Evolutionary conservation across 2,888 invertebrate species (phyloP), one percentile per base, ranked within the genome.

Genomic region (Mesorhabditis belari): DNA sequence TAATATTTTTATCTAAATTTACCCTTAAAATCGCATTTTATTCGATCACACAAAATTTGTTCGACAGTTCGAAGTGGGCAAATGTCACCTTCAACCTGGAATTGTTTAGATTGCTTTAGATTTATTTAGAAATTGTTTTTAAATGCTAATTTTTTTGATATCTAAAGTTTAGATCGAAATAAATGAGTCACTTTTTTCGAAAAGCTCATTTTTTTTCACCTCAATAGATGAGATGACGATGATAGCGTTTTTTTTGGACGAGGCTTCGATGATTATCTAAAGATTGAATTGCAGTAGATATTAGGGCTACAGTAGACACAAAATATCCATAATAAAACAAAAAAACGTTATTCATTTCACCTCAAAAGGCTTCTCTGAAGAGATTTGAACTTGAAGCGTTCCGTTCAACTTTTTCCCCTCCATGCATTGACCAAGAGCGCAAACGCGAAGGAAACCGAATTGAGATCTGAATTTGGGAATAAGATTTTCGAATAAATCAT

Each of bases 41-140:
- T 50, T 25, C 70, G 68, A 53, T 73, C 69, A 54, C 79, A 79
- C 3, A 75, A 66, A n/a, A 77, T 70, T 58, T 76, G 71, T 51
- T 74, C 73, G 1, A 73, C 67, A 0, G 77, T 69, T 55, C 73
- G 65, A 27, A 79, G 58, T 0, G 71, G 69, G 58, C 79, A 79
- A 21, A 77, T 71, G 2, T 74, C 64, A 5, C 74, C 77, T 9
- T 67, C 67, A 12, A 71, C 67, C 6, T 62, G 29, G 9, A 77
- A n/a, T n/a, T n/a, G n/a, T n/a, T n/a, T n/a, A n/a, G n/a, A n/a
- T n/a, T n/a, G n/a, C n/a, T n/a, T n/a, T n/a, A n/a, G n/a, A n/a
- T n/a, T n/a, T n/a, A n/a, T n/a, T n/a, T n/a, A n/a, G n/a, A n/a
- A n/a, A n/a, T n/a, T n/a, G n/a, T n/a, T n/a, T n/a, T n/a, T n/a